Evolutionary conservation across 1,140 invertebrate species (phyloP), one percentile per base, ranked within the genome.

Genomic region (Steinernema khuongi): DNA sequence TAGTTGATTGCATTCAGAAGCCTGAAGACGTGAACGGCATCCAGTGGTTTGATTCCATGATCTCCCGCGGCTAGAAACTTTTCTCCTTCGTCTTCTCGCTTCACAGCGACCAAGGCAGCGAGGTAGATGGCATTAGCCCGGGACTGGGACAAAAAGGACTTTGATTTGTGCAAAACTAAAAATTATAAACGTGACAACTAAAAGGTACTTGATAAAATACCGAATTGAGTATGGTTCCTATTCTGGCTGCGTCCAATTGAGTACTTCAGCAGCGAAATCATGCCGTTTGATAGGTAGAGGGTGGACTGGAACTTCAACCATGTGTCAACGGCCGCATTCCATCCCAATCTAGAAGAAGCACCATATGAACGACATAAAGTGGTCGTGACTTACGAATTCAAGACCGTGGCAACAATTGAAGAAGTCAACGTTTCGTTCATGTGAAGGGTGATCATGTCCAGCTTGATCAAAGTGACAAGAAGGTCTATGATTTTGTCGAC

Each of bases 361-460:
- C 22, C 14, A 0, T 67, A n/a, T 70, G 29, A 0, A 69, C 32
- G 17, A 22, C 31, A 18, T 7, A 11, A 72, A 70, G 1, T n/a
- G 22, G 1, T 32, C 19, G 30, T 71, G 29, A 70, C 75, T 19
- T 36, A 76, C 74, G 19, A 28, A 18, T 69, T 77, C 11, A 78
- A 30, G 4, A 76, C 75, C 18, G 22, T 60, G 30, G 19, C 2
- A 31, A 76, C 28, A 26, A 76, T 70, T 36, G 31, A 36, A 1
- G 72, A 60, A 32, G 74, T 76, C n/a, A 77, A 19, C 17, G 44
- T 76, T 60, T 76, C 75, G 36, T 78, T 76, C 19, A 28, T 36
- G 22, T 36, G 75, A 26, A 76, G 67, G 32, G 31, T 74, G 36
- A 76, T 77, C 44, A 76, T 32, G 36, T 76, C 44, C 2, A 79